Base-by-base conservation (phyloP, 1,140 invertebrate genomes). In the Euura saliciscinereae region DNA sequence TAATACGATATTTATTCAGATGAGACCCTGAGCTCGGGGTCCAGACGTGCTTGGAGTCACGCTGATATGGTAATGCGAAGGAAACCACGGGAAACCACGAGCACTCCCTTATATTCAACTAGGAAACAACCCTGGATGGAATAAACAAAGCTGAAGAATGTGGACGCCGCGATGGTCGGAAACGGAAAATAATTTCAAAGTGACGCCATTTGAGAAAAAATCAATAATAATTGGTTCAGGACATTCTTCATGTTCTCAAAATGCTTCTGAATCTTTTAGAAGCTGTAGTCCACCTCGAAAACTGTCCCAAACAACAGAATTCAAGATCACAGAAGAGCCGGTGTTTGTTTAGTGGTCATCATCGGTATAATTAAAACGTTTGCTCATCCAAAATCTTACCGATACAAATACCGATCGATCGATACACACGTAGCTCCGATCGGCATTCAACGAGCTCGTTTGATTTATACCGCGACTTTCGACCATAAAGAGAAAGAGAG, bases 1-100 rank as follows among this genome's bases (percentile, higher is more conserved):
- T 85, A 86, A 86, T 86, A 86, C 84, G 85, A 86, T 86, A 86
- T 85, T 86, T 86, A 86, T 86, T 86, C 85, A 86, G 84, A 86
- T 85, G 84, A 84, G 51, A 59, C 73, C 77, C 68, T 71, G 8
- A 8, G 10, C 51, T 59, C 51, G 51, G 8, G 74, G 76, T 28
- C 28, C 71, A 66, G 74, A 75, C 71, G 77, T 77, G 8, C 51
- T 78, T 74, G 79, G 76, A 86, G 84, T 86, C 84, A 85, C 83
- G 84, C 82, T 85, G 83, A 83, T 85, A 84, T 85, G 84, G 71
- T 84, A 84, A 85, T 85, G 11, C 45, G 28, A 6, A 13, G 66
- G 28, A 28, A 46, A 66, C 28, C 44, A 28, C 68, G 51, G 6
- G 13, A 59, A 59, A 11, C 6, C 51, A 28, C 28, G 28, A 28